Percentiles rank a stretch among this genome's conserved stretches.
phyloP scores from a whole-genome alignment of 2,113 vertebrate genomes.

The Prolemur simus region DNA sequence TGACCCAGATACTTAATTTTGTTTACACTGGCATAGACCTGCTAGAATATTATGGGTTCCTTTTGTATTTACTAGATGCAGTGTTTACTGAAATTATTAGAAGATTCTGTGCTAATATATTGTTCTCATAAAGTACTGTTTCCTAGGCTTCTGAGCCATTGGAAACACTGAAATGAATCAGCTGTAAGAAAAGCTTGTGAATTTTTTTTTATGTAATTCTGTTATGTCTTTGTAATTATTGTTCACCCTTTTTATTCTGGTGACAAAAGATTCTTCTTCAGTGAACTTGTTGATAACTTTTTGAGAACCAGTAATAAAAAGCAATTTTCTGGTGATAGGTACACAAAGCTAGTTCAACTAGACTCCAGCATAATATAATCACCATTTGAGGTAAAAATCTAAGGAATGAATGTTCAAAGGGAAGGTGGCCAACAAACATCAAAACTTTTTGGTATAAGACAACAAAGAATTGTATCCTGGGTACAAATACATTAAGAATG shows the following conservation, averaged over 20 bases:
- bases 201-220: conserved; percentile 91
- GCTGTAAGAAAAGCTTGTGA: conserved; percentile 91
- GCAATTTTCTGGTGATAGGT: conserved; percentile 89
- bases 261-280: conserved; percentile 92
- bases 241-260: conserved; percentile 72
- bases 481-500: conserved; percentile 88
- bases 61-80: conserved; percentile 51
- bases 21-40: conserved; percentile 89
- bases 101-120: conserved; percentile 91
- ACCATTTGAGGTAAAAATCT: conserved; percentile 90
- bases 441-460: conserved; percentile 89
- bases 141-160: conserved; percentile 90
- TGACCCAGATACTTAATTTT: conserved; percentile 87
- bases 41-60: conserved; percentile 85
- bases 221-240: conserved; percentile 86
- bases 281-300: conserved; percentile 92
- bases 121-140: conserved; percentile 80
- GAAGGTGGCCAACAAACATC: conserved; percentile 82
- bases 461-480: conserved; percentile 88
- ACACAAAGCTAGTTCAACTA: conserved; percentile 93
- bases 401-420: conserved; percentile 87
- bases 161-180: conserved; percentile 90
- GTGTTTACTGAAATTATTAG: conserved; percentile 86
- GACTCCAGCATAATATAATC: conserved; percentile 91
- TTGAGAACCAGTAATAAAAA: conserved; percentile 87